These are phyloP conservation scores for Gopherus flavomarginatus DNA, from an alignment of 2,113 vertebrate species.

Conservation along the genomic window DNA sequence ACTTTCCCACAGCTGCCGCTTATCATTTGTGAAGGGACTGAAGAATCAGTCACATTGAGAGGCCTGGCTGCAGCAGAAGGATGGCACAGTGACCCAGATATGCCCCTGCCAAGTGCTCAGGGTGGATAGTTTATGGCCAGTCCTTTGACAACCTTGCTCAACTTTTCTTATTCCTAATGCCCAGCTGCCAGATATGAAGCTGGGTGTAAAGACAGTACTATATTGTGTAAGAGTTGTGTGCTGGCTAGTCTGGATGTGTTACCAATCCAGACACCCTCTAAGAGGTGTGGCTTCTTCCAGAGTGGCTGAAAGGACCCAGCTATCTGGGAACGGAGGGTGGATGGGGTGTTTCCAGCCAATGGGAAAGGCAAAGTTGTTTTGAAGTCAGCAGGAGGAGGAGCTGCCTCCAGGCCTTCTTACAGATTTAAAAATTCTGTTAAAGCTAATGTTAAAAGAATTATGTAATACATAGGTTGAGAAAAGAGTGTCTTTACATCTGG, in stretches of 20 bases:
- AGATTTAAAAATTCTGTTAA: no score
- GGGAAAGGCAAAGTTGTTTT: neutral
- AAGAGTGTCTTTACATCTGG: no score
- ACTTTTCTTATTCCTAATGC: neutral
- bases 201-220: neutral
- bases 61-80: neutral
- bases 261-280: neutral
- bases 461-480: no score
- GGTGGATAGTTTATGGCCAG: neutral
- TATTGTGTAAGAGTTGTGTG: neutral
- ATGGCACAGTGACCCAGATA: neutral
- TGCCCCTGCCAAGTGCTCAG: neutral
- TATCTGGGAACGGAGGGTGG: neutral
- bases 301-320: neutral
- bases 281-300: neutral
- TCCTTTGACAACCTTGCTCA: neutral
- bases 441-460: no score
- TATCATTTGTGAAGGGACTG: neutral
- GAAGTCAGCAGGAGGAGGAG: neutral
- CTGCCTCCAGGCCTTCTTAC: no score
- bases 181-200: neutral
- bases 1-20: no score
- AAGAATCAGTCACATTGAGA: neutral
- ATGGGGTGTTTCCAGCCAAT: neutral
- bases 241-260: neutral